Percentiles rank a stretch among this genome's conserved stretches.
phyloP scores from a whole-genome alignment of 2,797 vertebrate species.

The Astyanax mexicanus region DNA sequence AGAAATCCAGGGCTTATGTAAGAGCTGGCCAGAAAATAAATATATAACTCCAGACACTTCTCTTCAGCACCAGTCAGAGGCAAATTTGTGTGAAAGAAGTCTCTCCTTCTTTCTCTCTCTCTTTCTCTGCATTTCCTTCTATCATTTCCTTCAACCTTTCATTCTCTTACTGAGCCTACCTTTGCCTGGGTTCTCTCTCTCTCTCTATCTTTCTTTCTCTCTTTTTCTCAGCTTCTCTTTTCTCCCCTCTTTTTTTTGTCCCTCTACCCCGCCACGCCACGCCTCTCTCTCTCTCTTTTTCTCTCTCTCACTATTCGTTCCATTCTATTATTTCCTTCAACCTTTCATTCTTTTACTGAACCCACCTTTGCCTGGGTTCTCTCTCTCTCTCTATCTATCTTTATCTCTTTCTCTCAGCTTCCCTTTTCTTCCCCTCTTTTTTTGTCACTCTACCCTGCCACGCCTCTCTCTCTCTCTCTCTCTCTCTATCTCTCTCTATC shows the following conservation, averaged over 20 bases:
- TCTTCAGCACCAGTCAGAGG: constrained; percentile 26
- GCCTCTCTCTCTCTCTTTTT: constrained; percentile 31
- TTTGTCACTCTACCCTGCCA: too few relatives aligned
- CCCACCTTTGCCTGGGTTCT: too few relatives aligned
- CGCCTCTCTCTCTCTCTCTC: too few relatives aligned
- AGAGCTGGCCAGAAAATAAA: constrained; percentile 22
- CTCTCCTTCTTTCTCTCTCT: not conserved
- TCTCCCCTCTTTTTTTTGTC: constrained; percentile 31
- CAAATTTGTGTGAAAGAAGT: constrained; percentile 40
- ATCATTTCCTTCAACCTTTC: constrained; percentile 32
- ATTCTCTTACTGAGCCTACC: constrained; percentile 15
- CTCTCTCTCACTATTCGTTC: constrained; percentile 42
- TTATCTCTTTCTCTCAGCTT: too few relatives aligned
- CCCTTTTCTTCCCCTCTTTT: too few relatives aligned
- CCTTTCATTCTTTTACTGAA: too few relatives aligned
- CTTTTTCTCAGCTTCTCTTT: constrained; percentile 38
- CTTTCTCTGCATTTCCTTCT: constrained; percentile 17
- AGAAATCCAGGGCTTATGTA: constrained; percentile 27
- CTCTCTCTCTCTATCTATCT: too few relatives aligned
- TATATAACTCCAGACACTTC: constrained; percentile 22
- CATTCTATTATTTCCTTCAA: too few relatives aligned
- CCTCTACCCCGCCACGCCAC: not conserved
- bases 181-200: not conserved
- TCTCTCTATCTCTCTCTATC: too few relatives aligned
- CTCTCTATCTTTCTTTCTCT: too few relatives aligned